phyloP scores from a whole-genome alignment of 2,113 vertebrate genomes.

The Psophia crepitans region DNA sequence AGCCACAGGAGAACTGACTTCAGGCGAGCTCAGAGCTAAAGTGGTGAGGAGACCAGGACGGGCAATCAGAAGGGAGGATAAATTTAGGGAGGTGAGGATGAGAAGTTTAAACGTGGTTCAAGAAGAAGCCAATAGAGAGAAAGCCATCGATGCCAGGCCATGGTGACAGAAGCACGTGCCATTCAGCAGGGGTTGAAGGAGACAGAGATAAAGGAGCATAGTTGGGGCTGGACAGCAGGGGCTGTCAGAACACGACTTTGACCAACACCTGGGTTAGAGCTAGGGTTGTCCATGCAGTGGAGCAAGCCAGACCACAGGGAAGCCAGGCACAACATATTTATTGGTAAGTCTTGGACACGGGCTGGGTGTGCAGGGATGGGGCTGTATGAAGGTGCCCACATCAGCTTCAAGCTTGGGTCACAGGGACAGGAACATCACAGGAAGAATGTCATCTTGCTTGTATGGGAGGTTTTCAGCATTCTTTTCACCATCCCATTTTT shows the following conservation, averaged over 20 bases:
- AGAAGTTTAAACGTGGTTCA: neutral
- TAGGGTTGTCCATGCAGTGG: neutral
- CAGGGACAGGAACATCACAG: neutral
- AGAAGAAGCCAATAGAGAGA: neutral
- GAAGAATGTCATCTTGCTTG: neutral
- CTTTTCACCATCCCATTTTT: neutral
- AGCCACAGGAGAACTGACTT: neutral
- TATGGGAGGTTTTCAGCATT: neutral
- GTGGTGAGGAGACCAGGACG: neutral
- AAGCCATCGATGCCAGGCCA: neutral
- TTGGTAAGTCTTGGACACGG: neutral
- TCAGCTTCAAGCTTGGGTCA: rapidly evolving
- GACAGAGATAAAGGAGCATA: neutral
- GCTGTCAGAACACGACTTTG: neutral
- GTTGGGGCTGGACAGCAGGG: neutral
- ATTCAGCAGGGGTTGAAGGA: neutral
- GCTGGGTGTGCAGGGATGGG: neutral
- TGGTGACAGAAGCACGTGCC: neutral
- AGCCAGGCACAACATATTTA: neutral
- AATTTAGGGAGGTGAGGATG: neutral
- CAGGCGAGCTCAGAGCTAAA: neutral
- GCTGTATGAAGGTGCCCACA: neutral
- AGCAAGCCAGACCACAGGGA: neutral
- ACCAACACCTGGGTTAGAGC: neutral
- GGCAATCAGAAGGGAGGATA: neutral